Evolutionary conservation across 1,140 invertebrate species (phyloP).

Genomic region (Heliconius congener): DNA sequence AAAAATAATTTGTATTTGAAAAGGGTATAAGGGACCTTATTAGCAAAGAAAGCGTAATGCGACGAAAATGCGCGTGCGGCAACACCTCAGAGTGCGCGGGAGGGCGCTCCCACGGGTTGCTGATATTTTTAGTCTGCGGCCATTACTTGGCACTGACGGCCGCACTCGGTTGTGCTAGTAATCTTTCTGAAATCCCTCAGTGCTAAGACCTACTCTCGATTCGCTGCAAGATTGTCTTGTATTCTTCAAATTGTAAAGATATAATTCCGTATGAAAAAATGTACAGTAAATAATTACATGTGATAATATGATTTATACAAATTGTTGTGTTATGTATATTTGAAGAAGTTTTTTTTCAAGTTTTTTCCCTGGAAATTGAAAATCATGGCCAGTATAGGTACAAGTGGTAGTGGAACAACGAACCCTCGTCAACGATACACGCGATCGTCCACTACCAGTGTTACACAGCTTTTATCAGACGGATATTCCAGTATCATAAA

Average conservation of each 20-base stretch:
- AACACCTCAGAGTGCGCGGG: constrained; percentile 76
- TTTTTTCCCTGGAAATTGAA: neutral
- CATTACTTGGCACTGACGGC: constrained; percentile 80
- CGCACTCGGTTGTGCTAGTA: constrained; percentile 76
- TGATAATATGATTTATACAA: constrained; percentile 56
- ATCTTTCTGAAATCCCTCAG: constrained; percentile 76
- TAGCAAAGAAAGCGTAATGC: constrained; percentile 55
- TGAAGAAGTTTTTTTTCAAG: neutral
- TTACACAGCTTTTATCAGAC: constrained; percentile 91
- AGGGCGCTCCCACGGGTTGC: constrained; percentile 81
- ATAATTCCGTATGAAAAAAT: neutral
- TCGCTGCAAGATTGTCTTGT: constrained; percentile 43
- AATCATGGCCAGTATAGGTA: constrained; percentile 63
- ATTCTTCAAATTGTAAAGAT: neutral
- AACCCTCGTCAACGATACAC: constrained; percentile 84
- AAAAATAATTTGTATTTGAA: neutral
- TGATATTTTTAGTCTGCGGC: constrained; percentile 80
- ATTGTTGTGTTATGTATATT: constrained; percentile 60
- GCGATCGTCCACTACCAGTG: constrained; percentile 89
- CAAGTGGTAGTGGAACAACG: constrained; percentile 58
- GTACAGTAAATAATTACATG: constrained; percentile 32
- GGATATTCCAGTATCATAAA: constrained; percentile 92
- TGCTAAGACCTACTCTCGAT: constrained; percentile 69
- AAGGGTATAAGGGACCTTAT: constrained; percentile 1
- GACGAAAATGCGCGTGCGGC: constrained; percentile 73